Percentiles rank a stretch among this genome's conserved stretches.
These are phyloP conservation scores for Drosophila tanythrix DNA, from an alignment of 2,888 invertebrate genomes.

Conservation along the genomic window DNA sequence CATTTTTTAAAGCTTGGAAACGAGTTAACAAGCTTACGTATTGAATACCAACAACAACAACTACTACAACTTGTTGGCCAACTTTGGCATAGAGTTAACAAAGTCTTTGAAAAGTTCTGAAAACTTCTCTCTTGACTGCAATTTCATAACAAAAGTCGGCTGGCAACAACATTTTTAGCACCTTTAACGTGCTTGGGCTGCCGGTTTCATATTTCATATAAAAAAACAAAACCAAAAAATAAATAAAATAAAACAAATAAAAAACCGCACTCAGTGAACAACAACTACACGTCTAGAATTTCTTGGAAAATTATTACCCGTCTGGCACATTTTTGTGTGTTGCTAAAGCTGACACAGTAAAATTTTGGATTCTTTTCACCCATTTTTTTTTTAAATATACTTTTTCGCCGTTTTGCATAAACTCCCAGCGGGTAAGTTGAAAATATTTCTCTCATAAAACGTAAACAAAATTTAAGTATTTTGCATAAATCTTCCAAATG, in stretches of 20 bases:
- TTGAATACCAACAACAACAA: conserved; percentile 20
- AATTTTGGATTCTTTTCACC: conserved; percentile 44
- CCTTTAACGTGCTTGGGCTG: conserved; percentile 58
- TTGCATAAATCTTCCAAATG: conserved; percentile 24
- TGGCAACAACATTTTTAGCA: conserved; percentile 54
- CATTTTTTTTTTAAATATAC: conserved; percentile 21
- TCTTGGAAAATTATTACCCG: conserved; percentile 70
- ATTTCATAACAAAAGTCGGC: conserved; percentile 64
- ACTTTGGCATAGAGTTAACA: conserved; percentile 40
- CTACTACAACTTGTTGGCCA: conserved; percentile 43
- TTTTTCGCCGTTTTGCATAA: conserved; percentile 66
- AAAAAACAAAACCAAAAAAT: conserved; percentile 21
- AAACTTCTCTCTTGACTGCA: conserved; percentile 35
- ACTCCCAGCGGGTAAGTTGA: conserved; percentile 59
- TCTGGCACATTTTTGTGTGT: conserved; percentile 50
- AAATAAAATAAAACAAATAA: neutral
- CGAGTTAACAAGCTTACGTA: conserved; percentile 60
- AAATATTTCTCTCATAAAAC: conserved; percentile 17
- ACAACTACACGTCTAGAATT: conserved; percentile 53
- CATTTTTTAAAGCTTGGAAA: conserved; percentile 43
- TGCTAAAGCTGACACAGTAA: conserved; percentile 59
- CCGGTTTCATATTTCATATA: conserved; percentile 62
- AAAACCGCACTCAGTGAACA: conserved; percentile 15
- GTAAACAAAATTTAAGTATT: conserved; percentile 5
- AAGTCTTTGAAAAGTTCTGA: conserved; percentile 42